Base-by-base conservation (phyloP, 92 coral and sea anemone genomes). In the Meandrina meandrites region DNA sequence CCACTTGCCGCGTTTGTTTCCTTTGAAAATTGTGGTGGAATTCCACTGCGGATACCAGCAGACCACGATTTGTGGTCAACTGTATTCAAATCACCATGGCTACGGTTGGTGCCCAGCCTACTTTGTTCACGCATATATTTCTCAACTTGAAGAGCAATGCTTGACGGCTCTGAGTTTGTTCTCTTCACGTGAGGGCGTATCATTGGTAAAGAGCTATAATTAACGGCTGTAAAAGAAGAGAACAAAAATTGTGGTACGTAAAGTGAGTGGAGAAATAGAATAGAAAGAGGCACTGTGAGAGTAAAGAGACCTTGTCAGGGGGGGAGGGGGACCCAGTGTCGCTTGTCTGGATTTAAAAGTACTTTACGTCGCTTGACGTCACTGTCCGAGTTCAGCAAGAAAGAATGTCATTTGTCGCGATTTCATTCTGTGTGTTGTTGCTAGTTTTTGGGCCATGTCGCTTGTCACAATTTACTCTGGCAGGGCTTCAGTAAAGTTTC, bases 161-260 rank as follows among this genome's bases (percentile, higher is more conserved):
- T 92, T 5, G 92, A 90, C 81, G 99, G 99, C 56, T 97, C 99
- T 0, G 99, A 97, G 75, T 89, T 95, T 53, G 99, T 94, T 83
- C 99, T 88, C 77, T 95, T 95, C 40, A 94, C 91, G 19, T 78
- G 90, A 31, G 93, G 75, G 15, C 94, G 90, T 30, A 87, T 89
- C 81, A 93, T 91, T 0, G 98, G 98, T 22, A 96, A 90, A 14
- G 98, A 92, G n/a, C 98, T 95, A 76, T 95, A 92, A 60, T 92
- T 94, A 50, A 86, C 89, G 30, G 90, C 99, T 84, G 74, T 11
- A 67, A 40, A 66, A 8, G 51, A 54, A 64, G 37, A 86, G 34
- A 66, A 66, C 5, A 66, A 27, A n/a, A 48, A 48, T 12, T 4
- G 9, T 2, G 6, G 6, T 40, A 6, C 2, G 45, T 40, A 40